A percentile compares a stretch with the other conserved stretches of the same genome.
Conservation (phyloP, 2,113 vertebrate species). For the Calonectris borealis region DNA sequence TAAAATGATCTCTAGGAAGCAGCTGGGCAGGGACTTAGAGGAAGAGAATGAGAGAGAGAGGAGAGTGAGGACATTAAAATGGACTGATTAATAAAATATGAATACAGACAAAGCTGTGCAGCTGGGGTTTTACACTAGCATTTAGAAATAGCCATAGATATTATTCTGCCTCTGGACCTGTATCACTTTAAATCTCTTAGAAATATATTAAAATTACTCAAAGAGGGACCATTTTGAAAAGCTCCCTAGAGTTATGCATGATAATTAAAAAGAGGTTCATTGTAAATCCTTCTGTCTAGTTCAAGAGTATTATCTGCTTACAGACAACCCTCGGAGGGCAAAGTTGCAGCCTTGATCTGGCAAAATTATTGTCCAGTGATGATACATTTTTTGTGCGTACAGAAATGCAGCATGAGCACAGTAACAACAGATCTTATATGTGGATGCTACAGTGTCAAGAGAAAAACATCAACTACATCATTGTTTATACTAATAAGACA, state of each 20-base stretch:
- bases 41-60: background rate
- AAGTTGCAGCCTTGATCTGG: background rate
- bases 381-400: background rate
- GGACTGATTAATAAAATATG: slow-evolving; percentile 47
- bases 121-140: background rate
- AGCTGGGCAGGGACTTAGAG: background rate
- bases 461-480: background rate
- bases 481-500: slow-evolving; percentile 19
- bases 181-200: slow-evolving; percentile 14
- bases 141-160: background rate
- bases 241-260: background rate
- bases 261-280: slow-evolving; percentile 32
- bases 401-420: background rate
- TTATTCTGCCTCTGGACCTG: background rate
- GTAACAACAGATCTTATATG: background rate
- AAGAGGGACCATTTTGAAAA: slow-evolving; percentile 31
- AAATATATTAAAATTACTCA: slow-evolving; percentile 40
- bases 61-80: slow-evolving; percentile 3
- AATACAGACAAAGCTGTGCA: slow-evolving; percentile 4
- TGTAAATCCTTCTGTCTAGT: slow-evolving; percentile 33
- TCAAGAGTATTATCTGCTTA: slow-evolving; percentile 34
- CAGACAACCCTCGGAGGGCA: slow-evolving; percentile 25
- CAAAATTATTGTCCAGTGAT: slow-evolving; percentile 4
- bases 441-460: background rate
- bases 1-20: slow-evolving; percentile 37